Evolutionary conservation across 1,140 invertebrate species (phyloP).

Genomic region (Sycophila sp.): DNA sequence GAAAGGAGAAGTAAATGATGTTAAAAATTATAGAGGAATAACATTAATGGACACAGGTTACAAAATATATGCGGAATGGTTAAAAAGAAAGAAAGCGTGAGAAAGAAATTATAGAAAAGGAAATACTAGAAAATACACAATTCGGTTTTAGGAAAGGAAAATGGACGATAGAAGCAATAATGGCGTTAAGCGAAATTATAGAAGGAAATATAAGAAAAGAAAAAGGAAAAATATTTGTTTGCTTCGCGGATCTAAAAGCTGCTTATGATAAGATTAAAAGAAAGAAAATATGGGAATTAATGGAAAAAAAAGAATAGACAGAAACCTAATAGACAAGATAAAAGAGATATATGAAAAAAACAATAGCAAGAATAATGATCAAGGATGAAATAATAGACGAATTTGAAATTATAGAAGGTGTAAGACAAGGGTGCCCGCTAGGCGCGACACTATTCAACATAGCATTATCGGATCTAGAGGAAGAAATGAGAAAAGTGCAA

Average conservation of each 20-base stretch:
- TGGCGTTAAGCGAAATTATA: background rate
- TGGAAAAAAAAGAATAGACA: background rate
- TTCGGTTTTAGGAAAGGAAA: background rate
- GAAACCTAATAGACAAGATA: background rate
- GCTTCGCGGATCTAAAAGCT: background rate
- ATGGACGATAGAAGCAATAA: background rate
- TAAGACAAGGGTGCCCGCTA: constrained; percentile 31
- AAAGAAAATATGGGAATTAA: background rate
- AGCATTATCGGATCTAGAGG: background rate
- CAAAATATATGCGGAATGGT: background rate
- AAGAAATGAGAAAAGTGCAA: background rate
- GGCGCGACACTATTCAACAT: constrained; percentile 31
- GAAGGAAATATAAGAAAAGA: background rate
- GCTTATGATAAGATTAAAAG: background rate
- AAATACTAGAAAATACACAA: background rate
- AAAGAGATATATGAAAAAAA: background rate
- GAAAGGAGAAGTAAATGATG: background rate
- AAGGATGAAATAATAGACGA: background rate
- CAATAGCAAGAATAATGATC: background rate
- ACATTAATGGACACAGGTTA: background rate
- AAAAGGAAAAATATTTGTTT: background rate
- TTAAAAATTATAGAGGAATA: background rate
- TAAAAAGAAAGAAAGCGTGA: background rate
- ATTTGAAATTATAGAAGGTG: constrained; percentile 8
- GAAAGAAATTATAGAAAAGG: background rate